Base-by-base conservation (phyloP, 1,140 invertebrate genomes). In the Conopomorpha cramerella region DNA sequence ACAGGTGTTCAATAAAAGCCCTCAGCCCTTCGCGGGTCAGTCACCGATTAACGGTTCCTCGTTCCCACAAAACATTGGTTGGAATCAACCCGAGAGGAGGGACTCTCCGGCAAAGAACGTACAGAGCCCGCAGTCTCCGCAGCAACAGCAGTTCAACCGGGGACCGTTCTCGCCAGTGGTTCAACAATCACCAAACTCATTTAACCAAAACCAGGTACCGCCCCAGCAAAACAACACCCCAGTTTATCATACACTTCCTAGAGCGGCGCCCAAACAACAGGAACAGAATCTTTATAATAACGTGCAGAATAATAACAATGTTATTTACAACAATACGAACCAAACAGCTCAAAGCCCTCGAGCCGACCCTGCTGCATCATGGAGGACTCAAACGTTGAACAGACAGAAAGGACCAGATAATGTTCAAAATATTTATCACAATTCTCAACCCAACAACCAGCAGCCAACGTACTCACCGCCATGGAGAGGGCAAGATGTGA, bases 1-100 rank as follows among this genome's bases (percentile, higher is more conserved):
- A 14, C 77, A 77, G 44, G n/a, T n/a, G n/a, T 79, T 78, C 41
- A 79, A 79, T 41, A 73, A 72, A 32, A 79, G 73, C 45, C 74
- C 74, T 30, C 67, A 72, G 32, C 77, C 77, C 7, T 79, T 57
- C 39, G 42, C 30, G 11, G 59, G 55, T 28, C 63, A 64, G 41
- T 57, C 62, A 3, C 67, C 67, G 30, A 15, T 58, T 19, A 66
- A 52, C 39, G 52, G 46, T 29, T 49, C 60, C 2, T 53, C 65
- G 1, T 72, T 59, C 39, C 71, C 67, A 19, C 58, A 64, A 28
- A 71, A 68, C 39, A 71, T 52, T 38, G 62, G 70, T 40, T 76
- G 71, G 71, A 53, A 55, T 15, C 71, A 76, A 36, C 71, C 71
- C 25, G 68, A 73, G 34, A 68, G 50, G 41, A 50, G 66, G 30